Percentiles rank a stretch among this genome's conserved stretches.
These are phyloP conservation scores for Operophtera brumata DNA, from an alignment of 2,888 invertebrate species.

Conservation along the genomic window DNA sequence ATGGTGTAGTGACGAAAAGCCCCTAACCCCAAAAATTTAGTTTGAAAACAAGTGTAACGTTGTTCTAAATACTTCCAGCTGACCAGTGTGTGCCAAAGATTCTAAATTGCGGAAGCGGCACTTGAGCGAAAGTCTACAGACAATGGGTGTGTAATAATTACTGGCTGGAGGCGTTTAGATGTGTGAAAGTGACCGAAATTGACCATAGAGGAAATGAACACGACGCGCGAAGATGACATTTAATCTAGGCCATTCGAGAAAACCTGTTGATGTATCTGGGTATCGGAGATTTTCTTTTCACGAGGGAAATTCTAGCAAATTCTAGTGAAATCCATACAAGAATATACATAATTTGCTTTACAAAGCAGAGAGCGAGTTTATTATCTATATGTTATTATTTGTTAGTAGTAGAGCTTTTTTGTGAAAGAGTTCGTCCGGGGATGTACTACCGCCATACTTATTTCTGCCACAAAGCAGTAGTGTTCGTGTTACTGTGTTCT, in stretches of 20 bases:
- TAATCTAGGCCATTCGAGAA: conserved; percentile 8
- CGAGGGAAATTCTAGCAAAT: too few relatives aligned
- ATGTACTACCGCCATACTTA: too few relatives aligned
- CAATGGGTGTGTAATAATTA: conserved; percentile 60
- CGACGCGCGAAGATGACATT: conserved; percentile 6
- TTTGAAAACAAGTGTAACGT: conserved; percentile 6
- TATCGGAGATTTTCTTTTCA: neutral
- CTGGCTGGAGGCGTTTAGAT: conserved; percentile 38
- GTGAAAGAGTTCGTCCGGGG: too few relatives aligned
- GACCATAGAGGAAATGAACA: conserved; percentile 31
- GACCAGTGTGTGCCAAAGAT: conserved; percentile 25
- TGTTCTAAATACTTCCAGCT: conserved; percentile 14
- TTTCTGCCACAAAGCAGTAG: too few relatives aligned
- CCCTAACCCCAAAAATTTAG: neutral
- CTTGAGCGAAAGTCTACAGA: conserved; percentile 62
- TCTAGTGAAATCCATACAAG: too few relatives aligned
- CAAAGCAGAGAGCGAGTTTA: too few relatives aligned
- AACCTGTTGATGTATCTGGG: neutral
- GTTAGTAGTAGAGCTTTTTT: too few relatives aligned
- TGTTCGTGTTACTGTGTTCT: too few relatives aligned
- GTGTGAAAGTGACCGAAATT: conserved; percentile 57
- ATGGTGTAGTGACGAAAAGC: too few relatives aligned
- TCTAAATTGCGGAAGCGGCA: conserved; percentile 42
- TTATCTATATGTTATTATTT: too few relatives aligned
- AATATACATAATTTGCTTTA: too few relatives aligned